Evolutionary conservation across 2,888 invertebrate species (phyloP), one percentile per base, ranked within the genome.

Genomic region (Arenicola marina): DNA sequence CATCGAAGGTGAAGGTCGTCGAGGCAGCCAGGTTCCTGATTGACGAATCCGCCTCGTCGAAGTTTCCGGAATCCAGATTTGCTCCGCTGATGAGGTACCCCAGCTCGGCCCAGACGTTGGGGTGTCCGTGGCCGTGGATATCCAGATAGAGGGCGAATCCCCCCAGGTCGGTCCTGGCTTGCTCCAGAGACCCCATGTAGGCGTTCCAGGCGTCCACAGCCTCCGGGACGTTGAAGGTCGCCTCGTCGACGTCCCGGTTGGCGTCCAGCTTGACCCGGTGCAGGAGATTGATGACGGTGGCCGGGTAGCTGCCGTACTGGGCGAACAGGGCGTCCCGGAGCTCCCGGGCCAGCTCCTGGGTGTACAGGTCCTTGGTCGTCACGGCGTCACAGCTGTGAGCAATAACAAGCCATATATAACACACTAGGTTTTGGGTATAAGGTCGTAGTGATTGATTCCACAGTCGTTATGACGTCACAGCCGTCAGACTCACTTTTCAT

Each of bases 111-210:
- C 60, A 59, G 15, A 51, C 59, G 44, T 63, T 57, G 1, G 56
- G 45, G 56, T 71, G 71, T 4, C 51, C 45, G 28, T 72, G 72
- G 2, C 72, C 72, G 61, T 72, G 72, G 24, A 72, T 62, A 55
- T 72, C 72, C 24, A 72, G 51, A 29, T 63, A 62, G 24, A 72
- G 56, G 24, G 56, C 63, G 15, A 24, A 21, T 29, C 59, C 48
- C 18, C 18, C 24, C 26, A n/a, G 48, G 48, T 48, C 24, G 18
- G 15, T 7, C 7, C 48, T 11, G 15, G 26, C 26, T 48, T 48
- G 18, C 48, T 11, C 18, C 24, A 48, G 26, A 11, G 24, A 24
- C 21, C 44, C 33, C 28, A 70, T 68, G 48, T 62, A 72, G 11
- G 59, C 64, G n/a, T 61, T 26, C 61, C 63, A 72, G 7, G 71